Conservation (phyloP, 2,797 vertebrate genomes). For the Hippopotamyrus pictus region DNA sequence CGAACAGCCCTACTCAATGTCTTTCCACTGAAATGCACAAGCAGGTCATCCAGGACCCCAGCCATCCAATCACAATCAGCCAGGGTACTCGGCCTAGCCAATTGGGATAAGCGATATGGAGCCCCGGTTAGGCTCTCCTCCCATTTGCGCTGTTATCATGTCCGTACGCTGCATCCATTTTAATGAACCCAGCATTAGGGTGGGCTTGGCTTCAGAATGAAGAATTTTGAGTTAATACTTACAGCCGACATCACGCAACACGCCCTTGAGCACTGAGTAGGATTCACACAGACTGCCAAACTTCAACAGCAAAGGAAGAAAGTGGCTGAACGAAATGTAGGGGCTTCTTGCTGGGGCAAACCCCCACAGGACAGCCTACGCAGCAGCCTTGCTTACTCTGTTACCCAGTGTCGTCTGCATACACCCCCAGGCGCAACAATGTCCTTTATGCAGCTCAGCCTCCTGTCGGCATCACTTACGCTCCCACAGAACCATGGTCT, state of each 20-base stretch:
- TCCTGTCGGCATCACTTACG: not conserved
- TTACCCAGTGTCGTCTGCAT: not conserved
- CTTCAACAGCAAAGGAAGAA: not conserved
- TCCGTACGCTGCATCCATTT: not conserved
- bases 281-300: not conserved
- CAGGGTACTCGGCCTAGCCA: not conserved
- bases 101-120: not conserved
- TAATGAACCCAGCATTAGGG: not conserved
- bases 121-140: not conserved
- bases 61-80: constrained; percentile 30
- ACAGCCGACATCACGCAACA: not conserved
- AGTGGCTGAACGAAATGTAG: not conserved
- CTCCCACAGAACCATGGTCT: not conserved
- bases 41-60: constrained; percentile 52
- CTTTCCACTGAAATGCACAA: constrained; percentile 64
- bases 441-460: not conserved
- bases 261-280: not conserved
- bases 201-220: not conserved
- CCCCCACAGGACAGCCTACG: not conserved
- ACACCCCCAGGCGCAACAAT: not conserved
- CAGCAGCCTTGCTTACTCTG: not conserved
- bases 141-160: not conserved
- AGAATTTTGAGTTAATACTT: not conserved
- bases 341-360: not conserved
- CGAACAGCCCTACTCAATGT: constrained; percentile 52